phyloP scores from a whole-genome alignment of 2,888 invertebrate genomes.

The Stenichneumon culpator region DNA sequence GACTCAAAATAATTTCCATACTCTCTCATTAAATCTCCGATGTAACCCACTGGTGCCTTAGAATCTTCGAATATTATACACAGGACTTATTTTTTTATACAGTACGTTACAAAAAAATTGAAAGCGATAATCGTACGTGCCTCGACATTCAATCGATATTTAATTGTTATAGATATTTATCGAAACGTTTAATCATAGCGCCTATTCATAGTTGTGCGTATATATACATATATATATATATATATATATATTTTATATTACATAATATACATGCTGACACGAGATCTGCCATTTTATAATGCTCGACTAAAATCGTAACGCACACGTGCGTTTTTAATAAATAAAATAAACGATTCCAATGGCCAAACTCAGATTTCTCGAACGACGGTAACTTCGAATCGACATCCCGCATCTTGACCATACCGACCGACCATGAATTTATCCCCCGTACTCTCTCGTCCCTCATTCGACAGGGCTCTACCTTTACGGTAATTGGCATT shows the following conservation, averaged over 20 bases:
- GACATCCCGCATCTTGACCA: not conserved
- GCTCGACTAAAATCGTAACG: constrained; percentile 53
- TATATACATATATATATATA: constrained; percentile 54
- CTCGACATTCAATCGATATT: constrained; percentile 39
- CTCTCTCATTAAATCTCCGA: constrained; percentile 16
- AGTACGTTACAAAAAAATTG: not conserved
- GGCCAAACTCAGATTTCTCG: not conserved
- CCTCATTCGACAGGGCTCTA: not conserved
- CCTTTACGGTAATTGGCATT: constrained; percentile 25
- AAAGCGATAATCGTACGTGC: constrained; percentile 47
- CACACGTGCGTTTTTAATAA: constrained; percentile 43
- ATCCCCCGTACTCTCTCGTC: not conserved
- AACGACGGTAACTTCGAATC: not conserved
- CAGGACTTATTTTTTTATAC: constrained; percentile 59
- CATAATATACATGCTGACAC: constrained; percentile 51
- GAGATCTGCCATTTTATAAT: constrained; percentile 66
- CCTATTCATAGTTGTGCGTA: constrained; percentile 48
- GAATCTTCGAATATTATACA: constrained; percentile 28
- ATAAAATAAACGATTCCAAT: constrained; percentile 26
- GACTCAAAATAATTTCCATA: constrained; percentile 35
- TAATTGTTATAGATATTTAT: constrained; percentile 58
- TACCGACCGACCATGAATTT: not conserved
- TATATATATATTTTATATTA: constrained; percentile 39
- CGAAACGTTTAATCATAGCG: constrained; percentile 35
- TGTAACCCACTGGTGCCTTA: constrained; percentile 21